Evolutionary conservation across 2,888 invertebrate species (phyloP).

Genomic region (Boloria selene): DNA sequence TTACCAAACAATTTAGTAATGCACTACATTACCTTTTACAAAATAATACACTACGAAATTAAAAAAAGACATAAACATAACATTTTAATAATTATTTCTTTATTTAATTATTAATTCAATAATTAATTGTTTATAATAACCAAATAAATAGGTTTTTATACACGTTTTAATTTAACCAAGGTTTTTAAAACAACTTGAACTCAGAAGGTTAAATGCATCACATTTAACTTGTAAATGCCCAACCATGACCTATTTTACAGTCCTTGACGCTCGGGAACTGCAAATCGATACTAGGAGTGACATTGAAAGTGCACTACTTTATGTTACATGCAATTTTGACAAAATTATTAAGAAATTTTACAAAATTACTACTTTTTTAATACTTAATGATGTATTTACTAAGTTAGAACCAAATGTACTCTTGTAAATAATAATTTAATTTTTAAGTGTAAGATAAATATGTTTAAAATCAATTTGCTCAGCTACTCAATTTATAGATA

Average conservation of each 20-base stretch:
- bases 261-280: constrained; percentile 8
- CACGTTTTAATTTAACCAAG: too few species aligned
- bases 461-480: neutral
- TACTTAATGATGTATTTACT: too few species aligned
- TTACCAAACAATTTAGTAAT: too few species aligned
- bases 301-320: neutral
- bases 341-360: too few species aligned
- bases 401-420: too few species aligned
- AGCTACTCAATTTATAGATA: constrained; percentile 11
- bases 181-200: neutral
- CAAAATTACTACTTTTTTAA: too few species aligned
- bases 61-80: too few species aligned
- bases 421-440: too few species aligned
- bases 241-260: constrained; percentile 15
- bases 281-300: constrained; percentile 10
- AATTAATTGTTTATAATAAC: neutral
- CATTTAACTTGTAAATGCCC: constrained; percentile 1
- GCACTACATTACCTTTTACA: too few species aligned
- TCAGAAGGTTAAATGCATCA: constrained; percentile 10
- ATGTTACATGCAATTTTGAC: too few species aligned
- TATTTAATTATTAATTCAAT: too few species aligned
- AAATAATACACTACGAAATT: too few species aligned
- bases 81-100: neutral
- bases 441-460: constrained; percentile 11
- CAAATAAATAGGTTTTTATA: neutral